A percentile compares a stretch with the other conserved stretches of the same genome.
Conservation (phyloP, 2,113 vertebrate species). For the Neodontobutis hainanensis region DNA sequence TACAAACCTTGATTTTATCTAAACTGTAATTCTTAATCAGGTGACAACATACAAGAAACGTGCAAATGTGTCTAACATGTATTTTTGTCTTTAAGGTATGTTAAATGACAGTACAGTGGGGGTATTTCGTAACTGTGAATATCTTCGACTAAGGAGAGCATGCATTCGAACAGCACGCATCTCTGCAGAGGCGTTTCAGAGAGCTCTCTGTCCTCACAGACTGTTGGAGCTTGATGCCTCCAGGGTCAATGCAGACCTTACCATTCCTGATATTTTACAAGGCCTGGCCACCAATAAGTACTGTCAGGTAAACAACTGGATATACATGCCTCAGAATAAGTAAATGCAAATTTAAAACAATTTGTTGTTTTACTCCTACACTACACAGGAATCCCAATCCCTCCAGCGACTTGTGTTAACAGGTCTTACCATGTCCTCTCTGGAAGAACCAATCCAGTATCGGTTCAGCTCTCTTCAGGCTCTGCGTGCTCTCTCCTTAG, state of each 20-base stretch:
- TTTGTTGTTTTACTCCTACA: neutral
- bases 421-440: conserved; percentile 93
- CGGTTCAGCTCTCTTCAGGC: conserved; percentile 89
- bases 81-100: conserved; percentile 78
- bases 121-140: conserved; percentile 90
- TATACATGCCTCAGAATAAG: neutral
- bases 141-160: conserved; percentile 90
- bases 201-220: conserved; percentile 92
- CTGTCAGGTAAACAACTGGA: conserved; percentile 62
- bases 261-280: conserved; percentile 94
- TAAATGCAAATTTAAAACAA: neutral
- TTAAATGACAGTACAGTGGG: conserved; percentile 95
- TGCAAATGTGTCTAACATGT: neutral
- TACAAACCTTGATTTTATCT: rapidly evolving
- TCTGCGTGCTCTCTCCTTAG: conserved; percentile 90
- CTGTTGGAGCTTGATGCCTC: conserved; percentile 94
- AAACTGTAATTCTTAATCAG: neutral
- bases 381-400: conserved; percentile 88
- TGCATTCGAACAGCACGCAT: conserved; percentile 95
- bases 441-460: conserved; percentile 89
- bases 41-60: neutral
- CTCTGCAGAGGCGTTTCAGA: conserved; percentile 94
- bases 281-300: conserved; percentile 93
- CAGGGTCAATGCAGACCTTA: conserved; percentile 95
- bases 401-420: conserved; percentile 94